phyloP scores from a whole-genome alignment of 2,113 vertebrate species.

The Ageneiosus marmoratus region DNA sequence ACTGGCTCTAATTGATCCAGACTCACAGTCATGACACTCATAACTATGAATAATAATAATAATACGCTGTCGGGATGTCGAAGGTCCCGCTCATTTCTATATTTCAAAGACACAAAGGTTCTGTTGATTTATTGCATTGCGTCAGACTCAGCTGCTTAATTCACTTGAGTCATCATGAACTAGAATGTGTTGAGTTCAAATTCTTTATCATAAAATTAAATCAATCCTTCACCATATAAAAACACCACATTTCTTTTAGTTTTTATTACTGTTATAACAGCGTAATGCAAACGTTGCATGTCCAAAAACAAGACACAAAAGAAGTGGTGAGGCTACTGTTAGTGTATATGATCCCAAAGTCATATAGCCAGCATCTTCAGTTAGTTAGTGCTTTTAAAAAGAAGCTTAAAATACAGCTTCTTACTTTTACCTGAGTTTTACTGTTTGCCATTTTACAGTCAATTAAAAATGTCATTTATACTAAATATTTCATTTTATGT shows the following conservation, averaged over 20 bases:
- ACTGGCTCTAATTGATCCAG: neutral
- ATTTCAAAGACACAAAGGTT: neutral
- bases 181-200: slow-evolving; percentile 14
- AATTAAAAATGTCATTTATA: neutral
- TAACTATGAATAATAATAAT: neutral
- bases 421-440: neutral
- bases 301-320: neutral
- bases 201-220: neutral
- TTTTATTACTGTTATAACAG: neutral
- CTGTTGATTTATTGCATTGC: neutral
- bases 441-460: neutral
- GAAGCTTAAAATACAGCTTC: neutral
- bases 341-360: neutral
- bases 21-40: no score
- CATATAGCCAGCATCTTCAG: neutral
- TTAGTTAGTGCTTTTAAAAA: neutral
- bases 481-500: neutral
- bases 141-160: neutral
- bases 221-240: neutral
- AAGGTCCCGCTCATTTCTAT: neutral
- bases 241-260: neutral
- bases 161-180: slow-evolving; percentile 26
- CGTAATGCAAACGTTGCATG: neutral
- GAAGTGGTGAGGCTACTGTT: neutral
- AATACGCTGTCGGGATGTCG: no score